These are phyloP conservation scores for Microplitis mediator DNA, from an alignment of 1,140 invertebrate species.

Conservation along the genomic window DNA sequence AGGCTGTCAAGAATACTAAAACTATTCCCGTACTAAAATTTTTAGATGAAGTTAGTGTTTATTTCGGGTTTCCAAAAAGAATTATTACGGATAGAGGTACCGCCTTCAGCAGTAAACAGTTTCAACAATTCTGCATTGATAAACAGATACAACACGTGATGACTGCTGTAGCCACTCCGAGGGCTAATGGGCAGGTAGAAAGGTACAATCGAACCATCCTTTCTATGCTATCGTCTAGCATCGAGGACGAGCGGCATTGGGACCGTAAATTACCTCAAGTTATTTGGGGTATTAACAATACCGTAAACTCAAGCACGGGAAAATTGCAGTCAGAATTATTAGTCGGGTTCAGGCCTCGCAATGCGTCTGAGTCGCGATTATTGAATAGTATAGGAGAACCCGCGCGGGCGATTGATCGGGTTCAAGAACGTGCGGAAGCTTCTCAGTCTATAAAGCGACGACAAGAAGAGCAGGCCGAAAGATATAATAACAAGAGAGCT, in stretches of 20 bases:
- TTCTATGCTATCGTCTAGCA: slow-evolving; percentile 33
- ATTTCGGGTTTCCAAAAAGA: slow-evolving; percentile 38
- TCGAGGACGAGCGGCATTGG: neutral
- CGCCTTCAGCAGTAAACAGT: slow-evolving; percentile 34
- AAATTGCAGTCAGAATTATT: too few species aligned
- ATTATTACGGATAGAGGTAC: slow-evolving; percentile 48
- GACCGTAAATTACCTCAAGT: neutral
- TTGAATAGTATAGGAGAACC: too few species aligned
- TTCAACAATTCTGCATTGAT: slow-evolving; percentile 34
- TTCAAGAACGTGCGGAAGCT: too few species aligned
- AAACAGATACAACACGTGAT: slow-evolving; percentile 36
- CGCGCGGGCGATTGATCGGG: too few species aligned
- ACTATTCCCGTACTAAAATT: too few species aligned
- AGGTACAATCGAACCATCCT: neutral
- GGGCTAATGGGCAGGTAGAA: slow-evolving; percentile 32
- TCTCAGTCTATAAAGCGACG: too few species aligned
- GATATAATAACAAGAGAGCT: too few species aligned
- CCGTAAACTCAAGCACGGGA: too few species aligned
- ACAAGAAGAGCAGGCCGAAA: too few species aligned
- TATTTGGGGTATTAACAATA: neutral
- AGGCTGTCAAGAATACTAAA: too few species aligned
- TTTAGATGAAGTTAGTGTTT: neutral
- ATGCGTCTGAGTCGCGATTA: too few species aligned
- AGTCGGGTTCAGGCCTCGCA: too few species aligned
- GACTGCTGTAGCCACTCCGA: slow-evolving; percentile 41